A percentile compares a stretch with the other conserved stretches of the same genome.
These are phyloP conservation scores for Rhizomys pruinosus DNA, from an alignment of 2,113 vertebrate genomes.

Conservation along the genomic window DNA sequence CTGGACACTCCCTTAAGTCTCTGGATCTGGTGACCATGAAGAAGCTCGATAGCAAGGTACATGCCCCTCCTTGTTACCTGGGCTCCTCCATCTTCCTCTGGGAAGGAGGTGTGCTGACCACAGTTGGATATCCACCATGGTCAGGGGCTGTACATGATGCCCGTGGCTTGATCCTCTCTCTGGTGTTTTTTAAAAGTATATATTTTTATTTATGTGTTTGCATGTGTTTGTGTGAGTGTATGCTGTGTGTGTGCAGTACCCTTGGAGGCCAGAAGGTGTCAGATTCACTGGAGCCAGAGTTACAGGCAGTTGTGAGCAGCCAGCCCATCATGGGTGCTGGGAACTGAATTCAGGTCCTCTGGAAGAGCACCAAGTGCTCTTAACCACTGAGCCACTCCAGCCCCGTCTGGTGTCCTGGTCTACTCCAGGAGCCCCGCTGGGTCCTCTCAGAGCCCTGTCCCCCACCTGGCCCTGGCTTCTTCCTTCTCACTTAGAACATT, in stretches of 20 bases:
- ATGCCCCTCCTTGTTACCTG: fast-evolving
- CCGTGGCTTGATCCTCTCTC: fast-evolving
- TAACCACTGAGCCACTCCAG: too few relatives aligned
- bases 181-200: too few relatives aligned
- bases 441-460: not conserved
- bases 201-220: too few relatives aligned
- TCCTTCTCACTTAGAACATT: not conserved
- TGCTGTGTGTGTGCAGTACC: too few relatives aligned
- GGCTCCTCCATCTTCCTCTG: fast-evolving
- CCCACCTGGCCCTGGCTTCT: not conserved
- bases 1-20: constrained; percentile 97
- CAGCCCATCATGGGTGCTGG: too few relatives aligned
- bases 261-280: too few relatives aligned
- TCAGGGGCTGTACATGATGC: too few relatives aligned
- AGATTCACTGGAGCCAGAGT: too few relatives aligned
- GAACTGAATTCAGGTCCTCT: too few relatives aligned
- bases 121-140: not conserved
- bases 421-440: not conserved
- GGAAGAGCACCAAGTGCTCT: too few relatives aligned
- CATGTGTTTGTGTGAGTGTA: too few relatives aligned
- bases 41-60: constrained; percentile 98
- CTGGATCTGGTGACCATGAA: constrained; percentile 99
- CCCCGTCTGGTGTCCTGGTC: not conserved
- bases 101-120: not conserved
- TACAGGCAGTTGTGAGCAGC: too few relatives aligned